Conservation (phyloP, 2,888 invertebrate genomes). For the Spodoptera exigua region DNA sequence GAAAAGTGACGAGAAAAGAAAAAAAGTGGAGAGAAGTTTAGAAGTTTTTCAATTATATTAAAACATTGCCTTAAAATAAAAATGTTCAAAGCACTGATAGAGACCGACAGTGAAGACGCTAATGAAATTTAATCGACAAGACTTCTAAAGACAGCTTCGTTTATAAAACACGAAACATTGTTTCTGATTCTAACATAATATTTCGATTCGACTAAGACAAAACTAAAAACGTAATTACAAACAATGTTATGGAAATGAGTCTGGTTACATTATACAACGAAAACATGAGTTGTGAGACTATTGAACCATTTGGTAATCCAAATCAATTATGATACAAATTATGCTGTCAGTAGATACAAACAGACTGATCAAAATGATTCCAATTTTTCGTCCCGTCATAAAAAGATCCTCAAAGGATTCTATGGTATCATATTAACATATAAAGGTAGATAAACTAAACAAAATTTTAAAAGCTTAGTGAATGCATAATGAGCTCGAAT, state of each 20-base stretch:
- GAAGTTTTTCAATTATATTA: slow-evolving; percentile 5
- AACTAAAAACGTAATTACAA: slow-evolving; percentile 6
- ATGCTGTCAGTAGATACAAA: too few species aligned
- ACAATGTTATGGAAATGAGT: slow-evolving; percentile 30
- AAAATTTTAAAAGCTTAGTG: background rate
- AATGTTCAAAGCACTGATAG: background rate
- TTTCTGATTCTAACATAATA: slow-evolving; percentile 57
- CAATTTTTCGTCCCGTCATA: too few species aligned
- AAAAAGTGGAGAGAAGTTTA: background rate
- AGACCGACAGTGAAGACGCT: background rate
- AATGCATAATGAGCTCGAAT: background rate
- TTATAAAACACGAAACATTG: slow-evolving; percentile 47
- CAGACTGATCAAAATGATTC: too few species aligned
- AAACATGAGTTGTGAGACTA: background rate
- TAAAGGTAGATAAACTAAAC: too few species aligned
- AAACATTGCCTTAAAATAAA: background rate
- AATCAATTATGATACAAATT: too few species aligned
- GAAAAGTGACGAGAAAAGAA: background rate
- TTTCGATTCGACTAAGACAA: slow-evolving; percentile 34
- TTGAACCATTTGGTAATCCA: background rate
- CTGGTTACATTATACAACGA: background rate
- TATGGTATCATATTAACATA: too few species aligned
- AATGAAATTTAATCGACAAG: slow-evolving; percentile 30
- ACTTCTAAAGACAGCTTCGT: slow-evolving; percentile 29
- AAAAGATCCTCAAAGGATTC: too few species aligned